Evolutionary conservation across 1,140 invertebrate genomes (phyloP).

Genomic region (Caenorhabditis inopinata): DNA sequence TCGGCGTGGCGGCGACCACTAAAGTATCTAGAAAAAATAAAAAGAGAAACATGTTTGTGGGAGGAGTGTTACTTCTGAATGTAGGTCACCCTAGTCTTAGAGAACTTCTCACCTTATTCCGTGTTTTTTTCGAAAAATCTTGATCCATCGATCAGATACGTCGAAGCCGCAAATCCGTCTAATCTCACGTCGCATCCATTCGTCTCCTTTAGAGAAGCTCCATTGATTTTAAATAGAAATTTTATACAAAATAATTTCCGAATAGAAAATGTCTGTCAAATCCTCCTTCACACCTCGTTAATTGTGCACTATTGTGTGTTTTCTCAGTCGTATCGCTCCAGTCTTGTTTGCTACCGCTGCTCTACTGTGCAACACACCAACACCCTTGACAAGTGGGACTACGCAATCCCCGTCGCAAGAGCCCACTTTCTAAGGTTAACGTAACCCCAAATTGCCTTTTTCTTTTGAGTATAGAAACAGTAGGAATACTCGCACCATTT

Average conservation of each 20-base stretch:
- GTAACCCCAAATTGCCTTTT: background rate
- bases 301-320: too few relatives aligned
- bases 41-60: too few relatives aligned
- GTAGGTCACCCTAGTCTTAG: background rate
- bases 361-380: too few relatives aligned
- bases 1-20: conserved; percentile 9
- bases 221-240: too few relatives aligned
- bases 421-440: background rate
- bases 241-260: too few relatives aligned
- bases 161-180: background rate
- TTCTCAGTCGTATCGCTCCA: too few relatives aligned
- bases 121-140: background rate
- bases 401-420: background rate
- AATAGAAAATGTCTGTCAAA: background rate
- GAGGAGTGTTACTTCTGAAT: too few relatives aligned
- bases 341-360: background rate
- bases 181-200: conserved; percentile 27
- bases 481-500: background rate
- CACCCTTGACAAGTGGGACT: conserved; percentile 11
- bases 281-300: conserved; percentile 20
- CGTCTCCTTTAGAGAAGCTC: too few relatives aligned
- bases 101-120: background rate
- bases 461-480: background rate
- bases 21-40: conserved; percentile 7
- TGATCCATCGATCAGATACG: conserved; percentile 15